Percentiles rank a stretch among this genome's conserved stretches.
Evolutionary conservation across 2,797 vertebrate genomes (phyloP).

Genomic region (Rhabdomys pumilio): DNA sequence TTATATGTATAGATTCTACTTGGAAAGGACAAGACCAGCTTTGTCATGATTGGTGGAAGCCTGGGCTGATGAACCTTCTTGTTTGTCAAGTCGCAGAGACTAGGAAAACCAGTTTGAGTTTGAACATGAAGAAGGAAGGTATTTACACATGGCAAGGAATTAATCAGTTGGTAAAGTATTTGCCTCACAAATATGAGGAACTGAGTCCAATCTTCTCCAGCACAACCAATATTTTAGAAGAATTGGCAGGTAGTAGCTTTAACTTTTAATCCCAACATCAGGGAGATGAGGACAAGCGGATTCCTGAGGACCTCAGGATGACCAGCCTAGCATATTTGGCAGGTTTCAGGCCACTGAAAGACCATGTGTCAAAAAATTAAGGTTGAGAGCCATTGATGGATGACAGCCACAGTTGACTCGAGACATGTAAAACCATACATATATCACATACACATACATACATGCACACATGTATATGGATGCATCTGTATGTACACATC

Average conservation of each 20-base stretch:
- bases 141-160: neutral
- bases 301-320: neutral
- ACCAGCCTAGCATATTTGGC: neutral
- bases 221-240: neutral
- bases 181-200: neutral
- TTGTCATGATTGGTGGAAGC: neutral
- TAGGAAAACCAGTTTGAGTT: neutral
- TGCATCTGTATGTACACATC: too few species aligned
- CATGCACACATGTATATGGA: too few species aligned
- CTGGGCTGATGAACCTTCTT: neutral
- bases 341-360: neutral
- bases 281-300: neutral
- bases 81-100: neutral
- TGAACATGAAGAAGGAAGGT: neutral
- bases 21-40: neutral
- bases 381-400: neutral
- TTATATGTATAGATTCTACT: neutral
- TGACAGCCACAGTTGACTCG: neutral
- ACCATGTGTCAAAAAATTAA: neutral
- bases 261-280: neutral
- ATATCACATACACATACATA: neutral
- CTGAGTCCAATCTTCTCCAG: neutral
- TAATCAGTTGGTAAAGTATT: neutral
- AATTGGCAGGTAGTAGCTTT: neutral
- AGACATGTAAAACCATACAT: neutral